Evolutionary conservation across 2,113 vertebrate genomes (phyloP).

Genomic region (Nyctibius bracteatus): DNA sequence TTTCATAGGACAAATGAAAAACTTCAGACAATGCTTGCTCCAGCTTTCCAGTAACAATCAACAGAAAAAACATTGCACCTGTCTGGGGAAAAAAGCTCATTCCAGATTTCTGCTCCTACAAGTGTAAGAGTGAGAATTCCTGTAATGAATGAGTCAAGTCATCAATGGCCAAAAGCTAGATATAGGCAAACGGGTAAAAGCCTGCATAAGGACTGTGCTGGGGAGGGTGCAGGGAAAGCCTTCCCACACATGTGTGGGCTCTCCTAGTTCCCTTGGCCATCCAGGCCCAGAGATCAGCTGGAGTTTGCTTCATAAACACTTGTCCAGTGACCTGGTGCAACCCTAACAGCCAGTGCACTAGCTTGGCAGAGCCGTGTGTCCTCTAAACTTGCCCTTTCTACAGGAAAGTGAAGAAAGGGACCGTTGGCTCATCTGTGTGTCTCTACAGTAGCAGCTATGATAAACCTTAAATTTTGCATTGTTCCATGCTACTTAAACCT

Average conservation of each 20-base stretch:
- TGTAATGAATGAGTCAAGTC: not conserved
- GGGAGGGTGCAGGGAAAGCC: not conserved
- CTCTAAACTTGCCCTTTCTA: not conserved
- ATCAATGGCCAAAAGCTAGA: not conserved
- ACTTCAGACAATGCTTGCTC: not conserved
- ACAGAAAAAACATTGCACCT: not conserved
- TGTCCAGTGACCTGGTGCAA: not conserved
- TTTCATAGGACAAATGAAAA: not conserved
- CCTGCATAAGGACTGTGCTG: not conserved
- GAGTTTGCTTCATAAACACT: not conserved
- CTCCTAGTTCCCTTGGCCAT: not conserved
- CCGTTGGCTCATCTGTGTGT: not conserved
- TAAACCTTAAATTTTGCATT: not conserved
- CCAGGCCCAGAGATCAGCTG: not conserved
- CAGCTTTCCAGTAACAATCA: not conserved
- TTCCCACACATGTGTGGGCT: fast-evolving
- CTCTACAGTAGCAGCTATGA: not conserved
- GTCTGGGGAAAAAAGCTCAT: not conserved
- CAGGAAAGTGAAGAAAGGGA: not conserved
- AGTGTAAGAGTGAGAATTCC: not conserved
- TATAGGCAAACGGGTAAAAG: not conserved
- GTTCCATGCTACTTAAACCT: not conserved
- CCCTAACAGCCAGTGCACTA: fast-evolving
- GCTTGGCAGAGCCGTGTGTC: not conserved
- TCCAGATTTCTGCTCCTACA: not conserved